Evolutionary conservation across 1,140 invertebrate species (phyloP).

Genomic region (Drosophila busckii): DNA sequence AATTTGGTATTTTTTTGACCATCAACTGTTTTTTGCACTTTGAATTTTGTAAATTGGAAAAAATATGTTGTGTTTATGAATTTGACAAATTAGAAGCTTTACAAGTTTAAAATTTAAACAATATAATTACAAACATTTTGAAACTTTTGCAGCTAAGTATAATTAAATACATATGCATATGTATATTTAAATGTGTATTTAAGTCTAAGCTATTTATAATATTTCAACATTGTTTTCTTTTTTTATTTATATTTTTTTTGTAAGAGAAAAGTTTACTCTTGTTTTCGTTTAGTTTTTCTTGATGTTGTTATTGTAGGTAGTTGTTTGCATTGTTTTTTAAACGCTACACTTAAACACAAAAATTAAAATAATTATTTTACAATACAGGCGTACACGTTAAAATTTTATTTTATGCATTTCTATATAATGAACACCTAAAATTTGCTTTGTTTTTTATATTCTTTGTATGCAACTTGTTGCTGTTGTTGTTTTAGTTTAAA

Average conservation of each 20-base stretch:
- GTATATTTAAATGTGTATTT: slow-evolving; percentile 10
- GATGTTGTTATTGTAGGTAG: slow-evolving; percentile 57
- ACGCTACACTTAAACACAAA: slow-evolving; percentile 48
- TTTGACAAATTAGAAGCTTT: slow-evolving; percentile 40
- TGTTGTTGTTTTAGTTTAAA: slow-evolving; percentile 33
- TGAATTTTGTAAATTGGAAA: background rate
- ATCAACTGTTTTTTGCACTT: slow-evolving; percentile 3
- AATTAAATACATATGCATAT: slow-evolving; percentile 45
- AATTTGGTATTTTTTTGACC: slow-evolving; percentile 5
- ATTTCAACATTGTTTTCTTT: slow-evolving; percentile 38
- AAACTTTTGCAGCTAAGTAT: slow-evolving; percentile 56
- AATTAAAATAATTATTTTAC: slow-evolving; percentile 42
- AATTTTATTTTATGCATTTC: slow-evolving; percentile 20
- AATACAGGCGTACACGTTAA: slow-evolving; percentile 28
- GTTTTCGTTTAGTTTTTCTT: slow-evolving; percentile 21
- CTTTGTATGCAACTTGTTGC: background rate
- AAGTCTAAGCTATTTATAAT: slow-evolving; percentile 30
- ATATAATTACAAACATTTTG: slow-evolving; percentile 65
- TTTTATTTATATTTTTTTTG: slow-evolving; percentile 30
- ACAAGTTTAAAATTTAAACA: slow-evolving; percentile 48
- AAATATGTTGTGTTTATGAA: slow-evolving; percentile 7
- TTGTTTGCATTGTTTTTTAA: slow-evolving; percentile 69
- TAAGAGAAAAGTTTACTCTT: slow-evolving; percentile 53
- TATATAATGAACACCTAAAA: slow-evolving; percentile 64
- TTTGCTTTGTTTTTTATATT: slow-evolving; percentile 30